Evolutionary conservation across 1,140 invertebrate genomes (phyloP), one percentile per base, ranked within the genome.

Genomic region (Euwallacea similis): DNA sequence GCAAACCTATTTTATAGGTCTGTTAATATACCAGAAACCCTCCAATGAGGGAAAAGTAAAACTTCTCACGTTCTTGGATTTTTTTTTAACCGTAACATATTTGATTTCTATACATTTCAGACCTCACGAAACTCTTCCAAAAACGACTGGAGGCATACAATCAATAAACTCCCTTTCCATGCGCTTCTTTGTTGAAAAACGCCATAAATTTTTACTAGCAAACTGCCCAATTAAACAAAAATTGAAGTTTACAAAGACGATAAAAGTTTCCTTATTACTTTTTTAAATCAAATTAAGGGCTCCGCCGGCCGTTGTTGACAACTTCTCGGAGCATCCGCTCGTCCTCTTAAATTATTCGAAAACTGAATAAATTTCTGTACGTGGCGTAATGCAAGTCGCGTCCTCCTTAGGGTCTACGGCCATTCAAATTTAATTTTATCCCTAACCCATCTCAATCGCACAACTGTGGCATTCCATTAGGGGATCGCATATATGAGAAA

Each of bases 401-500:
- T 33, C 21, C 21, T 33, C 21, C 21, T 33, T 33, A 33, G 21
- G 21, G 21, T 33, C 21, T 33, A 33, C 21, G 21, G 21, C 21
- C 21, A 50, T 50, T 10, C 46, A 50, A 50, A 11, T 50, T 50
- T 50, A 50, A 50, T 50, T 50, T 50, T 50, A 50, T 50, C 13
- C 46, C 21, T 33, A 56, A 56, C 54, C 54, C 58, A 43, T 62
- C 60, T 46, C 44, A 50, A 33, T 21, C 7, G 21, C 21, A 33
- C 21, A 33, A 33, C 21, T 33, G 21, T 33, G 21, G 21, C 21
- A 33, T 33, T 33, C 21, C 21, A 33, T 33, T 33, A 33, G 21
- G 21, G 21, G 21, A 33, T n/a, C 13, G n/a, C 62, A 50, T 54
- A 42, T 65, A 65, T 65, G 62, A 65, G 54, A 65, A 65, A 65